phyloP scores from a whole-genome alignment of 2,888 invertebrate genomes.

The Carterocephalus palaemon region DNA sequence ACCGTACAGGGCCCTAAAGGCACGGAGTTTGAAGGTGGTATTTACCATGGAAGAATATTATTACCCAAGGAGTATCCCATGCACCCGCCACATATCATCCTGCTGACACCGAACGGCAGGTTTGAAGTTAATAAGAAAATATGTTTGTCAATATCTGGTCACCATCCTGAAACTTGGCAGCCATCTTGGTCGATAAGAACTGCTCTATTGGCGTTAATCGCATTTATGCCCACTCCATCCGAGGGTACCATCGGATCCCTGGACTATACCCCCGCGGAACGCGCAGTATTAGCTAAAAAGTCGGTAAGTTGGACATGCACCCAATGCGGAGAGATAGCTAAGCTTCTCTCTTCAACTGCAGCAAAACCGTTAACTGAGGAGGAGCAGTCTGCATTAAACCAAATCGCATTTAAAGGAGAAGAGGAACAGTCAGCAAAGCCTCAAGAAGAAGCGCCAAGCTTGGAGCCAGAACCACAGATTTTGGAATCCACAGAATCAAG shows the following conservation, averaged over 20 bases:
- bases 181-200: slow-evolving; percentile 98
- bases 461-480: slow-evolving; percentile 52
- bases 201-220: slow-evolving; percentile 93
- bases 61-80: slow-evolving; percentile 97
- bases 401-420: slow-evolving; percentile 74
- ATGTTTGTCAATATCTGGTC: slow-evolving; percentile 95
- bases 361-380: slow-evolving; percentile 72
- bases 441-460: slow-evolving; percentile 48
- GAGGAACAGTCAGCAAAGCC: slow-evolving; percentile 62
- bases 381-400: slow-evolving; percentile 67
- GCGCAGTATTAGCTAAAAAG: slow-evolving; percentile 88
- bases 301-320: slow-evolving; percentile 68
- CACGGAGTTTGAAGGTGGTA: slow-evolving; percentile 93
- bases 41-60: slow-evolving; percentile 95
- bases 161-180: slow-evolving; percentile 99
- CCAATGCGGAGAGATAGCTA: slow-evolving; percentile 65
- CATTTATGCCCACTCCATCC: slow-evolving; percentile 95
- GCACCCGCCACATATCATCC: slow-evolving; percentile 97
- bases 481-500: slow-evolving; percentile 61
- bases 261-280: slow-evolving; percentile 91
- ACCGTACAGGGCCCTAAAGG: slow-evolving; percentile 93
- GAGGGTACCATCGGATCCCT: slow-evolving; percentile 94
- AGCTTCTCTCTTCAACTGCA: slow-evolving; percentile 64
- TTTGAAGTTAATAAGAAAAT: slow-evolving; percentile 97
- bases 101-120: slow-evolving; percentile 95